phyloP scores from a whole-genome alignment of 2,113 vertebrate species.

The Dicerorhinus sumatrensis region DNA sequence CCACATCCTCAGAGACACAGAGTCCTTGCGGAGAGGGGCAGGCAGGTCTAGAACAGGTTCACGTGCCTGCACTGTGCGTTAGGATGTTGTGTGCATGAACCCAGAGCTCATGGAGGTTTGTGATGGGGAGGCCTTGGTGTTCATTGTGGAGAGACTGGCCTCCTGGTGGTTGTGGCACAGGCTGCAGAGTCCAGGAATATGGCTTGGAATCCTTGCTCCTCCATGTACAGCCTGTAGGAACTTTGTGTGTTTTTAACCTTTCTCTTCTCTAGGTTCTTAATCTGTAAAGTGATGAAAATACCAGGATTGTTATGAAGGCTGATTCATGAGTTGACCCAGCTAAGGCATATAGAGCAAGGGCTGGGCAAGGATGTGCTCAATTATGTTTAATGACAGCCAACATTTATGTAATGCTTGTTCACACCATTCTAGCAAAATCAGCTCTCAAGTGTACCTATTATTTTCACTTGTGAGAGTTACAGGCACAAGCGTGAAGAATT shows the following conservation, averaged over 20 bases:
- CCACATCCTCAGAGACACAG: fast-evolving
- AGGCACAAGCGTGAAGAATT: not conserved
- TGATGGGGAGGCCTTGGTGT: too few relatives aligned
- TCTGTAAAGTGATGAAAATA: not conserved
- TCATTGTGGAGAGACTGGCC: fast-evolving
- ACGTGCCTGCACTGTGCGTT: fast-evolving
- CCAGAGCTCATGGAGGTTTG: fast-evolving
- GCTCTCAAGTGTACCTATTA: not conserved
- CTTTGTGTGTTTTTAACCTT: fast-evolving
- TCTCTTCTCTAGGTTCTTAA: not conserved
- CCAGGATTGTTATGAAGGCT: not conserved
- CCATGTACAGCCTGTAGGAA: fast-evolving
- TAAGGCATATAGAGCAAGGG: fast-evolving
- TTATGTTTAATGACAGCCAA: fast-evolving
- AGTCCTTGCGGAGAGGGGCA: too few relatives aligned
- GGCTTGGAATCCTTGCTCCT: fast-evolving
- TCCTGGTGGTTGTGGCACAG: fast-evolving
- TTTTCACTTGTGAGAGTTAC: not conserved
- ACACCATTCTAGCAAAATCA: fast-evolving
- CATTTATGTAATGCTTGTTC: fast-evolving
- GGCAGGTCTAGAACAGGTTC: not conserved
- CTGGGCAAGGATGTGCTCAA: fast-evolving
- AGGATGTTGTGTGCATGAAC: fast-evolving
- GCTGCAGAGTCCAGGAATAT: fast-evolving
- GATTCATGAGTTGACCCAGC: not conserved